Evolutionary conservation across 2,113 vertebrate species (phyloP), one percentile per base, ranked within the genome.

Genomic region (Oncorhynchus tshawytscha): DNA sequence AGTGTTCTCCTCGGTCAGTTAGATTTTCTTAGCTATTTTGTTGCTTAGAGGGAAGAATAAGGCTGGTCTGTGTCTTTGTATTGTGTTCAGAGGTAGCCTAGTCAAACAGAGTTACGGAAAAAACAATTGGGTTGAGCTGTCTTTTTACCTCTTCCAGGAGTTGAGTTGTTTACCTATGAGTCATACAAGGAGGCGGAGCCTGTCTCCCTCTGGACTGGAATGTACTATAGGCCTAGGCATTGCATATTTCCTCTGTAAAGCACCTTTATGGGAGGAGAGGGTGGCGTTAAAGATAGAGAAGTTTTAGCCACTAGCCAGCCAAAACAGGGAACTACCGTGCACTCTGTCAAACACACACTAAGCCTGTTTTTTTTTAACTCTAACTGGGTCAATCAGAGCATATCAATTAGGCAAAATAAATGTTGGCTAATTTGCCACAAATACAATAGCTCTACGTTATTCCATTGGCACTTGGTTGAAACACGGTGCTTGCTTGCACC

Each of bases 121-220:
- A 88, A 85, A 82, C 78, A 89, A 66, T 76, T 84, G 9, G 68
- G 34, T 12, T 70, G 72, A 70, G 18, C 34, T 12, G 22, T 15
- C 3, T 62, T 54, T 25, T 39, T 39, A 39, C 66, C 48, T 31
- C 15, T 31, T 73, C 51, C 16, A 70, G 45, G 57, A 84, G 67
- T 75, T 29, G 24, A 88, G 12, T 54, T 54, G 49, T 85, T 91
- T 86, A 88, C 86, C 86, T 80, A 68, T 86, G 87, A 90, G 79
- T 90, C 86, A 88, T 83, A 4, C 78, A 48, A 72, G 69, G 48
- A 83, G 74, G 71, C 65, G 8, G 39, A 45, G 39, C 8, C 39
- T 79, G 70, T 73, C 68, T 70, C 68, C 68, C 39, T 15, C 34
- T 70, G 68, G 34, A 70, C 34, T 45, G 20, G 67, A 31, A 45